A percentile compares a stretch with the other conserved stretches of the same genome.
Conservation (phyloP, 1,140 invertebrate species). For the Drosophila melanogaster region DNA sequence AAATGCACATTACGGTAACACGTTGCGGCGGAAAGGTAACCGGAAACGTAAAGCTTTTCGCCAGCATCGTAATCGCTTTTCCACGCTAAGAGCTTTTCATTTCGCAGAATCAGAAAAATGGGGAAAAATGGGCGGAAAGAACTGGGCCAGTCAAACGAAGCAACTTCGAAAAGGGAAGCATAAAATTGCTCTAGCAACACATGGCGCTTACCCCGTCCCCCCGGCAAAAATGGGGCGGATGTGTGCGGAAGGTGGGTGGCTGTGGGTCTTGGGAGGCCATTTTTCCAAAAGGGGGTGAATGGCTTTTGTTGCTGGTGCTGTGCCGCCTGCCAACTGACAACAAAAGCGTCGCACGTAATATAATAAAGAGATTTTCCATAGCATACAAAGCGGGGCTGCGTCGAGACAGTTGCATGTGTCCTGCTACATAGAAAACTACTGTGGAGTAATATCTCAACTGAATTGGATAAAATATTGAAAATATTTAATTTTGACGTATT, state of each 20-base stretch:
- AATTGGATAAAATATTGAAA: no score
- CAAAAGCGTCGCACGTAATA: constrained; percentile 77
- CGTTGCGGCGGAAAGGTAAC: constrained; percentile 66
- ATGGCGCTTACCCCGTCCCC: constrained; percentile 43
- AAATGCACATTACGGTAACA: constrained; percentile 65
- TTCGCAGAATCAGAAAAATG: constrained; percentile 27
- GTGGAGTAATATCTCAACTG: neutral
- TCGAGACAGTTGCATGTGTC: constrained; percentile 50
- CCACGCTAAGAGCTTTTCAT: constrained; percentile 66
- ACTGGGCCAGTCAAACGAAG: constrained; percentile 63
- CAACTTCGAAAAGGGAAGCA: constrained; percentile 67
- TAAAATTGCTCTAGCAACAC: constrained; percentile 77
- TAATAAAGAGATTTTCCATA: constrained; percentile 81
- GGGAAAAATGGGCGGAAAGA: constrained; percentile 43
- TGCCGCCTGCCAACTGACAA: constrained; percentile 62
- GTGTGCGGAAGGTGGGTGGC: neutral
- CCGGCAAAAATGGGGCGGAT: neutral
- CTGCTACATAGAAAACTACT: constrained; percentile 21
- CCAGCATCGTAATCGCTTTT: constrained; percentile 72
- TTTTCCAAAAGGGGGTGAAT: constrained; percentile 25
- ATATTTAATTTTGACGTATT: no score
- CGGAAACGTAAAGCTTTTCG: constrained; percentile 73
- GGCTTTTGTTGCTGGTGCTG: constrained; percentile 37
- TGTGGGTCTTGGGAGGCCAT: constrained; percentile 4
- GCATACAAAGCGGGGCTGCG: constrained; percentile 68